Percentiles rank a stretch among this genome's conserved stretches.
Evolutionary conservation across 2,797 vertebrate genomes (phyloP).

Genomic region (Gymnopithys bicolor): DNA sequence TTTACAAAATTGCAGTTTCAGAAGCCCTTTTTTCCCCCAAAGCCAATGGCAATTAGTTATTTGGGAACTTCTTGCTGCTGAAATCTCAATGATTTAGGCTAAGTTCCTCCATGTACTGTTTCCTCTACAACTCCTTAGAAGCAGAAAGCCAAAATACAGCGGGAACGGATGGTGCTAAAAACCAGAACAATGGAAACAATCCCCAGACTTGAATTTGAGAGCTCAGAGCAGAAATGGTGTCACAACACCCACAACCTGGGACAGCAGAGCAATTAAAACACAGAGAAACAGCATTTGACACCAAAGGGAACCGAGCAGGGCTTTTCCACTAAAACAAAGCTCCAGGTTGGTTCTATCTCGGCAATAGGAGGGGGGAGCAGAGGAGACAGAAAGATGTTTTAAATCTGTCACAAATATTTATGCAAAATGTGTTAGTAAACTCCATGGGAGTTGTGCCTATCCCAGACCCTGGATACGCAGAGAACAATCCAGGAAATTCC

Average conservation of each 20-base stretch:
- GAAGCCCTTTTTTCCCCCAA: neutral
- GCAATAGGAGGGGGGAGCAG: neutral
- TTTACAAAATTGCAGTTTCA: neutral
- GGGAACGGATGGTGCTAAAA: neutral
- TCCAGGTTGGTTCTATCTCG: neutral
- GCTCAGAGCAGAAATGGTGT: neutral
- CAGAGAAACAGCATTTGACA: neutral
- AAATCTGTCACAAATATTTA: neutral
- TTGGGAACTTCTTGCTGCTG: no score
- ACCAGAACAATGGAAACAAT: neutral
- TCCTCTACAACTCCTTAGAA: neutral
- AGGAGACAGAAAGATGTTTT: neutral
- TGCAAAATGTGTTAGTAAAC: neutral
- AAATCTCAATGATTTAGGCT: no score
- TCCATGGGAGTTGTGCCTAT: neutral
- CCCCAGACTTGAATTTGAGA: neutral
- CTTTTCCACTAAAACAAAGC: neutral
- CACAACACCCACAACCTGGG: neutral
- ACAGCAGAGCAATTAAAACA: neutral
- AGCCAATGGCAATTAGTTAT: neutral
- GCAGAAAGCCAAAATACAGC: neutral
- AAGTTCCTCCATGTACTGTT: neutral
- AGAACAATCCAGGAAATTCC: conserved; percentile 35
- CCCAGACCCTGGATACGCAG: neutral
- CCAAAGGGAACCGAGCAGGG: neutral